These are phyloP conservation scores for Megatriorchis doriae DNA, from an alignment of 2,113 vertebrate species.

Conservation along the genomic window DNA sequence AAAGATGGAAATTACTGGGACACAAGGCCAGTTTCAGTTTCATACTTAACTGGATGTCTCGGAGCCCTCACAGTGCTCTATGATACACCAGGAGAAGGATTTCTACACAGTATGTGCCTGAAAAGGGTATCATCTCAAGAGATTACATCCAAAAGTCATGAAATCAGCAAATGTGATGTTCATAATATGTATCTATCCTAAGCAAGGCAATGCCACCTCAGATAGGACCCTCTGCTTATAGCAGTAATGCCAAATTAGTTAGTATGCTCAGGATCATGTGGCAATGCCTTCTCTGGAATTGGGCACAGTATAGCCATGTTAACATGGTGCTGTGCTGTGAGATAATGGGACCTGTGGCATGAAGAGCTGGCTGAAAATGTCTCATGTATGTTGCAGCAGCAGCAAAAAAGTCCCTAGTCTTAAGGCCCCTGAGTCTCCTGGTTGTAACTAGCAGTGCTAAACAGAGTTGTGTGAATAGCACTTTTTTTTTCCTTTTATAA, in stretches of 20 bases:
- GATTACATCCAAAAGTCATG: not conserved
- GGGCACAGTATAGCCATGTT: not conserved
- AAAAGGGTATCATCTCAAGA: not conserved
- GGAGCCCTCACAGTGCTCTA: not conserved
- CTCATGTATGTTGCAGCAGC: not conserved
- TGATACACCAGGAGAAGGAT: not conserved
- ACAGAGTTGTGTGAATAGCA: not conserved
- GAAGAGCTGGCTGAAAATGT: not conserved
- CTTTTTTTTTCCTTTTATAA: not conserved
- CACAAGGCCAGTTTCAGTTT: not conserved
- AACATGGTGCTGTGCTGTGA: not conserved
- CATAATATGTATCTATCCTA: not conserved
- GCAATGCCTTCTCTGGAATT: not conserved
- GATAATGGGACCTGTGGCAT: not conserved
- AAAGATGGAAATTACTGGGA: not conserved
- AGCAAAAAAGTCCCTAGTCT: not conserved
- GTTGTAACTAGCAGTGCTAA: not conserved
- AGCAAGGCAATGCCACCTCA: not conserved
- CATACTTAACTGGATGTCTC: not conserved
- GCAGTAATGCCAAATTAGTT: not conserved
- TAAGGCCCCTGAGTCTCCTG: not conserved
- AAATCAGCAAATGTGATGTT: not conserved
- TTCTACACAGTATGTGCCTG: not conserved
- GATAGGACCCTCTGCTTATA: not conserved
- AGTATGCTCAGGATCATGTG: not conserved